Evolutionary conservation across 2,113 vertebrate genomes (phyloP), one percentile per base, ranked within the genome.

Genomic region (Catharus bicknelli): DNA sequence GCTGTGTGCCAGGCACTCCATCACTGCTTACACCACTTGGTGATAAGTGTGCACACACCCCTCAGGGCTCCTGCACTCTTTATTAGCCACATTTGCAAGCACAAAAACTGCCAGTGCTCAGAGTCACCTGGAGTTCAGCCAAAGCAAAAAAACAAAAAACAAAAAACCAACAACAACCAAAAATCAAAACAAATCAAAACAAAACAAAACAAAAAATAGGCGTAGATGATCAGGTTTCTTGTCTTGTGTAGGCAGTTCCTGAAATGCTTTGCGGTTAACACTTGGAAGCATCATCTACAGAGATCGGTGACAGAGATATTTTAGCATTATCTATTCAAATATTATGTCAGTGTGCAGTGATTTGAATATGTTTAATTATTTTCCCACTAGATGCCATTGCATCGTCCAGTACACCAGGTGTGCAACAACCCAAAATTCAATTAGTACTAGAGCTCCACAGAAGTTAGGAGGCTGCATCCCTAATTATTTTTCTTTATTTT

Each of bases 401-500:
- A 1, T 32, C 20, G 20, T 36, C 30, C 58, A 55, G 40, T n/a
- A 42, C 22, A 62, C 3, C 17, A 45, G 13, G 10, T n/a, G 13
- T 40, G 34, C 1, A 0, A 19, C 20, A 80, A 40, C 11, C 6
- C 29, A 34, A 81, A 69, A 57, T 64, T 62, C 9, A n/a, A 1
- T 20, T 2, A 29, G 5, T 11, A 27, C 12, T 27, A 47, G 38
- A 55, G 22, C 11, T 47, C 40, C 2, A 0, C 32, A 17, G 29
- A 75, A 54, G 5, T 58, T 70, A 34, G 16, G 40, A 67, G 15
- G 61, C 20, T 51, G 20, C 1, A 2, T 19, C n/a, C n/a, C 68
- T 3, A 0, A 11, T 2, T 1, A 7, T 7, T 53, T 59, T 30
- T 29, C 0, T 14, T 42, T 55, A 1, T 63, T 61, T 63, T 70